phyloP scores from a whole-genome alignment of 2,797 vertebrate genomes.

The Centropyge bicolor region DNA sequence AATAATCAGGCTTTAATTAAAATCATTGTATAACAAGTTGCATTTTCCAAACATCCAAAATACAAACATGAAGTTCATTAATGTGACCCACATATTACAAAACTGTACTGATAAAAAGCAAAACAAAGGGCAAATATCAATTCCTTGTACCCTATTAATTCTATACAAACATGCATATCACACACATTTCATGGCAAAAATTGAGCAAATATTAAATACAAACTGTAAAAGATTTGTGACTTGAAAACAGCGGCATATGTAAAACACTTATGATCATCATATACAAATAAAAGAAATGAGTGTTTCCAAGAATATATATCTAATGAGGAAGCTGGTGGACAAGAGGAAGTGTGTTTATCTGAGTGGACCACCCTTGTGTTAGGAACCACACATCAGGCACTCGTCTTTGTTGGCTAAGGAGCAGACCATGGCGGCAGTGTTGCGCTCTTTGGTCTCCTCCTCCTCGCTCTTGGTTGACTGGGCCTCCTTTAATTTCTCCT shows the following conservation, averaged over 20 bases:
- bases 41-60: slow-evolving; percentile 34
- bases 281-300: slow-evolving; percentile 21
- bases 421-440: slow-evolving; percentile 95
- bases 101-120: slow-evolving; percentile 17
- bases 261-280: slow-evolving; percentile 10
- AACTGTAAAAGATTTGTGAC: slow-evolving; percentile 26
- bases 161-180: slow-evolving; percentile 53
- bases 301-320: slow-evolving; percentile 10
- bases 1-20: slow-evolving; percentile 8
- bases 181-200: slow-evolving; percentile 29
- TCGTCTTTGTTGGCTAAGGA: slow-evolving; percentile 95
- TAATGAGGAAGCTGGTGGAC: neutral
- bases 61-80: slow-evolving; percentile 40
- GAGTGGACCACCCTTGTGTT: slow-evolving; percentile 60
- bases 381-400: slow-evolving; percentile 96
- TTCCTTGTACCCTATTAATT: slow-evolving; percentile 38
- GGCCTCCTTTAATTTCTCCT: slow-evolving; percentile 91
- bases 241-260: slow-evolving; percentile 12
- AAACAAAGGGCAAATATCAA: slow-evolving; percentile 20
- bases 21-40: slow-evolving; percentile 16
- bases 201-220: slow-evolving; percentile 57
- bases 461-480: slow-evolving; percentile 73
- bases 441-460: slow-evolving; percentile 88
- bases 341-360: neutral
- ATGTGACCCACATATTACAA: slow-evolving; percentile 23